Conservation (phyloP, 2,888 invertebrate genomes). For the Ornithoptera priamus region DNA sequence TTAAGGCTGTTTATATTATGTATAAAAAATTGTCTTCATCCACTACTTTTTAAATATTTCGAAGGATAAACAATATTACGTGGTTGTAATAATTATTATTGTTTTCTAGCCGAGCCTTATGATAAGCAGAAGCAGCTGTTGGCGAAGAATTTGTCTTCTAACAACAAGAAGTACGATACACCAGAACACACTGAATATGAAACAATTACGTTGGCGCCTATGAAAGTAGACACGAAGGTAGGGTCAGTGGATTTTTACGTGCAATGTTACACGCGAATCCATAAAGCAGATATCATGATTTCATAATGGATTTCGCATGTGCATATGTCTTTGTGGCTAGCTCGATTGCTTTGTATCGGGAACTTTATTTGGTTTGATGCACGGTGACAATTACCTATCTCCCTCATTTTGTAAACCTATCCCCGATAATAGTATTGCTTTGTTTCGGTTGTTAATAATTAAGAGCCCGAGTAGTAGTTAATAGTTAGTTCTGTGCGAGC, state of each 20-base stretch:
- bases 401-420: too few species aligned
- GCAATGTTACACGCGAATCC: conserved; percentile 2
- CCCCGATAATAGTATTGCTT: too few species aligned
- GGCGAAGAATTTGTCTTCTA: conserved; percentile 50
- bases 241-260: neutral
- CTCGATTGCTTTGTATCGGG: too few species aligned
- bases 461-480: too few species aligned
- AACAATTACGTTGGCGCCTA: conserved; percentile 44
- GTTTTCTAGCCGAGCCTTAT: conserved; percentile 43
- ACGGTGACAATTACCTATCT: too few species aligned
- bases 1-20: too few species aligned
- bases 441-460: too few species aligned
- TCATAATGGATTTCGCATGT: neutral
- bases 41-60: too few species aligned
- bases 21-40: too few species aligned
- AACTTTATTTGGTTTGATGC: too few species aligned
- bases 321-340: neutral
- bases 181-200: conserved; percentile 42
- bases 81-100: neutral
- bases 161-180: conserved; percentile 44
- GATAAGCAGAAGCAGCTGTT: conserved; percentile 49
- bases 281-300: neutral
- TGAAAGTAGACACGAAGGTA: conserved; percentile 49
- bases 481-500: too few species aligned
- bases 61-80: neutral